Evolutionary conservation across 2,797 vertebrate species (phyloP), one percentile per base, ranked within the genome.

Genomic region (Gambelia wislizenii): DNA sequence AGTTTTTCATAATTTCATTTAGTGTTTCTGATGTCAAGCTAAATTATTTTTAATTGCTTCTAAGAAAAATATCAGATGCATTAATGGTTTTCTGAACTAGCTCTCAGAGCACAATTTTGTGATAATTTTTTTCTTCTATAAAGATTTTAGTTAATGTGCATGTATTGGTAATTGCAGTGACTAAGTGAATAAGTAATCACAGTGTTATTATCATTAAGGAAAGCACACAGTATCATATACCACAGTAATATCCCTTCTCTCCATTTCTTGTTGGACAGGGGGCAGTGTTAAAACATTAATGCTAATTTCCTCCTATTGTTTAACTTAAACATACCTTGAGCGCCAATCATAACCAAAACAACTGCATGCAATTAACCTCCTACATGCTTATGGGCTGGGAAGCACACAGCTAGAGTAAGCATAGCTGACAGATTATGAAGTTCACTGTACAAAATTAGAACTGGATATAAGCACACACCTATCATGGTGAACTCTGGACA

Each of bases 41-140:
- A 90, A 85, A 90, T 95, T 90, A 89, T 70, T 93, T 94, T 90
- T 91, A 94, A 95, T 92, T 92, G 89, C 75, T 90, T 86, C 86
- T 91, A 86, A 86, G 77, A 82, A 84, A 86, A 93, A 80, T 5
- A 79, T 67, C 81, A 92, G 93, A 88, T 88, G 81, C 91, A 88
- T 90, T 91, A 89, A 85, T 47, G 33, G 20, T 78, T 91, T 92
- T 83, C 91, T 91, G 86, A 42, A 1, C 44, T 49, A 83, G 67
- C 47, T 85, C 83, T 87, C 12, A 1, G 47, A 90, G 74, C 6
- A 1, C 39, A 54, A 69, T 85, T 93, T 85, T 90, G 10, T 0
- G 1, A 42, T 36, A 91, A 25, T 91, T 33, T 87, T 93, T 52
- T 56, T 79, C 70, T 86, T 70, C 77, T 92, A 87, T 78, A 30